Percentiles rank a stretch among this genome's conserved stretches.
These are phyloP conservation scores for Hycleus phaleratus DNA, from an alignment of 1,140 invertebrate genomes.

Conservation along the genomic window DNA sequence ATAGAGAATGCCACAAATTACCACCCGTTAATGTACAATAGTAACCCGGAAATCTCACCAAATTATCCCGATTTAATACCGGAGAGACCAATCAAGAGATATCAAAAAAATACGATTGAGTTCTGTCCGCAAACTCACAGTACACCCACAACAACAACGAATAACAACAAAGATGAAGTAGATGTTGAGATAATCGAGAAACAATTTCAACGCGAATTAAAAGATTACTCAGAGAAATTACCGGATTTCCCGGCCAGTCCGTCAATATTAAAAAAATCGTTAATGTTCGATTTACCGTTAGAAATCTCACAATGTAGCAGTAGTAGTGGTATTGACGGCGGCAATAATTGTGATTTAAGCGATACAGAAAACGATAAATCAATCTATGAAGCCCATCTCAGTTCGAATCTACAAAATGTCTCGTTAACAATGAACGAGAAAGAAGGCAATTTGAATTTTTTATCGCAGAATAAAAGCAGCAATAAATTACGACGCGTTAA, in stretches of 20 bases:
- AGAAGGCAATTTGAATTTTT: constrained; percentile 40
- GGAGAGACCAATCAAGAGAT: constrained; percentile 30
- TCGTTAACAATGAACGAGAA: constrained; percentile 40
- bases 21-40: constrained; percentile 38
- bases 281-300: constrained; percentile 34
- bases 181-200: constrained; percentile 16
- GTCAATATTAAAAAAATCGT: constrained; percentile 32
- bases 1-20: constrained; percentile 37
- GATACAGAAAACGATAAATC: constrained; percentile 41
- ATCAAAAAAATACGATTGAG: constrained; percentile 20
- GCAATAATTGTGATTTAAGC: constrained; percentile 17
- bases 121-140: constrained; percentile 32
- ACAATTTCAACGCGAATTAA: constrained; percentile 24
- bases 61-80: constrained; percentile 39
- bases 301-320: constrained; percentile 16
- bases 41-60: constrained; percentile 25
- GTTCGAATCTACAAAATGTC: constrained; percentile 40
- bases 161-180: constrained; percentile 3
- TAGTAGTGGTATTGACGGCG: too few relatives aligned
- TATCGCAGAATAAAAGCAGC: constrained; percentile 35
- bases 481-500: constrained; percentile 39
- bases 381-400: constrained; percentile 39
- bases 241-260: constrained; percentile 37
- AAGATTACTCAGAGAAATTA: constrained; percentile 28
- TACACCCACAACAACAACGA: constrained; percentile 10